phyloP scores from a whole-genome alignment of 2,113 vertebrate genomes.

The Pogonocichla stellata region DNA sequence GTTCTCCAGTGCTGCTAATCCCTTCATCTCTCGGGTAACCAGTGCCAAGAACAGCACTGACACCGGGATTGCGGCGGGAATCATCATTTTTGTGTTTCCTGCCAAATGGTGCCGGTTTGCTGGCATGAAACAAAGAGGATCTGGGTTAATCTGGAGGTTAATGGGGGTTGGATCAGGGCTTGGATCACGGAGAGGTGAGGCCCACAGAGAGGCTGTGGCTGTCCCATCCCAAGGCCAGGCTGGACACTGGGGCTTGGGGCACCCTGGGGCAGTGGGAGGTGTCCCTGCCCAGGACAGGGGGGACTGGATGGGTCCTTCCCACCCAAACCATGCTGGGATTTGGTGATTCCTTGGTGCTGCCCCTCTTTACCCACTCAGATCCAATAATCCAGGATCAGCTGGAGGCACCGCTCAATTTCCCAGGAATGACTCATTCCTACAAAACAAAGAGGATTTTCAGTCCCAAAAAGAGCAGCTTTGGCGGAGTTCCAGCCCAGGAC shows the following conservation, averaged over 20 bases:
- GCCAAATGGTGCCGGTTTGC: fast-evolving
- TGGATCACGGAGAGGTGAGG: fast-evolving
- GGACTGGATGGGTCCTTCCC: not conserved
- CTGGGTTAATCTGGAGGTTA: not conserved
- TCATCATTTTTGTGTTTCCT: not conserved
- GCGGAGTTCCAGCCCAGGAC: not conserved
- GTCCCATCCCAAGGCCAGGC: fast-evolving
- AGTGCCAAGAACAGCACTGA: not conserved
- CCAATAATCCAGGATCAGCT: fast-evolving
- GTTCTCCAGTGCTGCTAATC: not conserved
- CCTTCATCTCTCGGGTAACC: not conserved
- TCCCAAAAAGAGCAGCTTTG: not conserved
- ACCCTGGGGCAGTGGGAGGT: fast-evolving
- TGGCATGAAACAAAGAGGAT: not conserved
- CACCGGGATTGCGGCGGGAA: not conserved
- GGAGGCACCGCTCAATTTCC: not conserved
- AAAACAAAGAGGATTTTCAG: not conserved
- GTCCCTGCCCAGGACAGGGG: not conserved
- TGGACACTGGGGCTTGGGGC: not conserved
- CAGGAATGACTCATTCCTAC: fast-evolving
- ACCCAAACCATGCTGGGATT: not conserved
- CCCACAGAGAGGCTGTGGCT: not conserved
- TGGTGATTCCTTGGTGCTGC: not conserved
- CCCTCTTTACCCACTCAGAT: fast-evolving
- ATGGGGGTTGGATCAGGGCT: not conserved